Conservation (phyloP, 2,797 vertebrate species). For the Macroramphosus scolopax region DNA sequence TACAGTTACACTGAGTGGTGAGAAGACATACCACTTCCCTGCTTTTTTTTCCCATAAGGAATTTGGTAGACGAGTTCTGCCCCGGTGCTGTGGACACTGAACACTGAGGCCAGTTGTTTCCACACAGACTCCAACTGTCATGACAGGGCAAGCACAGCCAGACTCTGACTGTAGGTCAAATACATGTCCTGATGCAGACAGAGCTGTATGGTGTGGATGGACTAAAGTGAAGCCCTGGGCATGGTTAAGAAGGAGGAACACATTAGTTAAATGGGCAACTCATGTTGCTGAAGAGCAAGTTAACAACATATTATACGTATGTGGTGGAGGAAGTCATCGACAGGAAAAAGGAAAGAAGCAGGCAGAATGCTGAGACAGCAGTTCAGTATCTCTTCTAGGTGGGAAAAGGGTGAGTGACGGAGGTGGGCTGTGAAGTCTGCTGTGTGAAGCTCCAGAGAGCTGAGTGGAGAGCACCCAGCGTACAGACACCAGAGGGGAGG, state of each 20-base stretch:
- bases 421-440: conserved; percentile 22
- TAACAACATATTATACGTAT: background rate
- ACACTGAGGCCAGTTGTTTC: conserved; percentile 45
- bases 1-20: background rate
- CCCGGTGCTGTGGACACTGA: conserved; percentile 18
- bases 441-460: no score
- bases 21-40: conserved; percentile 4
- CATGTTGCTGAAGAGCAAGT: conserved; percentile 10
- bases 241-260: conserved; percentile 13
- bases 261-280: conserved; percentile 34
- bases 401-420: conserved; percentile 15
- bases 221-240: conserved; percentile 20
- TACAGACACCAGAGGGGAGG: conserved; percentile 16
- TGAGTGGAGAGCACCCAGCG: conserved; percentile 12
- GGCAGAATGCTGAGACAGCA: conserved; percentile 7
- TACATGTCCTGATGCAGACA: conserved; percentile 21
- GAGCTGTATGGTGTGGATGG: conserved; percentile 10
- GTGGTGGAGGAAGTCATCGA: conserved; percentile 19
- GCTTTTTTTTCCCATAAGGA: conserved; percentile 10
- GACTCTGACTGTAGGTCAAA: conserved; percentile 24
- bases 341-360: conserved; percentile 22
- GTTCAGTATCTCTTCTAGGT: conserved; percentile 1
- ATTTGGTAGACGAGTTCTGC: conserved; percentile 22
- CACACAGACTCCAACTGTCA: conserved; percentile 52
- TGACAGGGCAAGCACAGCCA: conserved; percentile 40